Evolutionary conservation across 2,797 vertebrate genomes (phyloP).

Genomic region (Neosalanx taihuensis): DNA sequence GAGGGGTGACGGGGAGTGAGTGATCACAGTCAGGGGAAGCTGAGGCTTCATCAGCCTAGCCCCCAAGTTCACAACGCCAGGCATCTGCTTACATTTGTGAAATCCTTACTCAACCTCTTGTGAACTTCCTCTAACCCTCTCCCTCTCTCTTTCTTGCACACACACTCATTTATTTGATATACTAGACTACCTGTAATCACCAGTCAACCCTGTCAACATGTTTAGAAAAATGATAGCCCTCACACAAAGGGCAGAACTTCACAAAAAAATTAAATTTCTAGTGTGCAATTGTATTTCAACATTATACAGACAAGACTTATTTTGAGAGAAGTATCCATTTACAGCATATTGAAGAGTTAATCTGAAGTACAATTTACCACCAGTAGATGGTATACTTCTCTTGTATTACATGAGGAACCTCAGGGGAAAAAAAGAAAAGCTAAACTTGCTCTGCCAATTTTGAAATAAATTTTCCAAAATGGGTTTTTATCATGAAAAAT

Average conservation of each 20-base stretch:
- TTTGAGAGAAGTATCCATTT: not conserved
- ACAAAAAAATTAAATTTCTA: no score
- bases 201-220: conserved; percentile 49
- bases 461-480: conserved; percentile 79
- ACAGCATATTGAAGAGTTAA: conserved; percentile 23
- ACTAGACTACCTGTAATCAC: conserved; percentile 41
- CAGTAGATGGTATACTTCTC: conserved; percentile 81
- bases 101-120: conserved; percentile 83
- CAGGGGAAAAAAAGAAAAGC: conserved; percentile 45
- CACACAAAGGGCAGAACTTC: no score
- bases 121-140: conserved; percentile 51
- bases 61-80: conserved; percentile 93
- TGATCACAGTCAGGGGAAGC: conserved; percentile 87
- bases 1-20: conserved; percentile 67
- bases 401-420: conserved; percentile 57
- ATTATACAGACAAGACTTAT: no score
- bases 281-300: no score
- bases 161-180: conserved; percentile 10
- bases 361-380: conserved; percentile 45
- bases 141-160: conserved; percentile 35
- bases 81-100: conserved; percentile 97
- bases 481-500: conserved; percentile 82
- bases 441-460: conserved; percentile 66
- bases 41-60: conserved; percentile 89
- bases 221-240: no score